These are phyloP conservation scores for Drepana falcataria DNA, from an alignment of 2,888 invertebrate species.

Conservation along the genomic window DNA sequence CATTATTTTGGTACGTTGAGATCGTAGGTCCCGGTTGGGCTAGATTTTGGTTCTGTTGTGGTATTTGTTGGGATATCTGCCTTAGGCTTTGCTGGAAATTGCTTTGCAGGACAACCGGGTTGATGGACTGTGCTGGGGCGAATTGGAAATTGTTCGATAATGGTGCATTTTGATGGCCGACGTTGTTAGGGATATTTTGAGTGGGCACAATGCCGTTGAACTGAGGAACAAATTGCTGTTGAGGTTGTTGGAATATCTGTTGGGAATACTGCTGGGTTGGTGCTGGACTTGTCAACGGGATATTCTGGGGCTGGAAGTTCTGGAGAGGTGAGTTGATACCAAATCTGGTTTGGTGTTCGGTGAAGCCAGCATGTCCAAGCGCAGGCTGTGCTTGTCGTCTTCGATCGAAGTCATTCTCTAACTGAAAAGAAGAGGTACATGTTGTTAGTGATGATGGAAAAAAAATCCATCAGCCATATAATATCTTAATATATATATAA, in stretches of 20 bases:
- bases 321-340: constrained; percentile 64
- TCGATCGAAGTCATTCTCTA: constrained; percentile 73
- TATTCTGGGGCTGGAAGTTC: constrained; percentile 52
- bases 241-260: constrained; percentile 29
- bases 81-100: constrained; percentile 49
- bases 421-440: constrained; percentile 50
- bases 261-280: constrained; percentile 54
- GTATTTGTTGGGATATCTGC: constrained; percentile 38
- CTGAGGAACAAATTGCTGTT: constrained; percentile 58
- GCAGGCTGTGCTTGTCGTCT: constrained; percentile 51
- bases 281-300: constrained; percentile 44
- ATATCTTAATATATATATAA: too few relatives aligned
- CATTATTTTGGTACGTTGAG: constrained; percentile 49
- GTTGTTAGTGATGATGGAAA: neutral
- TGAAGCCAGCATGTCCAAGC: constrained; percentile 61
- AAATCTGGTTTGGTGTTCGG: constrained; percentile 69
- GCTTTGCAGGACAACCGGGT: constrained; percentile 40
- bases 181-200: constrained; percentile 39
- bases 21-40: constrained; percentile 56
- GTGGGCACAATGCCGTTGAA: constrained; percentile 53
- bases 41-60: constrained; percentile 47
- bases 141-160: constrained; percentile 49
- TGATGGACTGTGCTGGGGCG: constrained; percentile 40
- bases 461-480: too few relatives aligned
- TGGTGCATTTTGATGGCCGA: constrained; percentile 35